phyloP scores from a whole-genome alignment of 2,113 vertebrate genomes.

The Saccopteryx leptura region DNA sequence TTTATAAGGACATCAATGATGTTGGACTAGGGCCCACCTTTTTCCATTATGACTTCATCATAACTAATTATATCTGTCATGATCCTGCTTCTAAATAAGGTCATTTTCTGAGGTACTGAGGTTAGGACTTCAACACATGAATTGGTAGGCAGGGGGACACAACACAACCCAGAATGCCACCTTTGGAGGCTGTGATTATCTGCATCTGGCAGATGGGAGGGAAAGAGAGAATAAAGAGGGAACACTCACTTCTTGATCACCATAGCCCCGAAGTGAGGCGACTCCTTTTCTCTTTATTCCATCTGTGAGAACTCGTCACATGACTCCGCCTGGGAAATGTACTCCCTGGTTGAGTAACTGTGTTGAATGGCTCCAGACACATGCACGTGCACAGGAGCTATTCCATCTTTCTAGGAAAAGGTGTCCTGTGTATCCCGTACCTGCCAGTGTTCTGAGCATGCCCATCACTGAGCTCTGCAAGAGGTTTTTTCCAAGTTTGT shows the following conservation, averaged over 20 bases:
- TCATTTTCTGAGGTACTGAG: background rate
- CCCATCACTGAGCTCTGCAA: background rate
- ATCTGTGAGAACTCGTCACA: background rate
- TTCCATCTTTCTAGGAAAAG: background rate
- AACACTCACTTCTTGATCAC: background rate
- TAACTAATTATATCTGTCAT: background rate
- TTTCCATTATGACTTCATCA: background rate
- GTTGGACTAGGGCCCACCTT: background rate
- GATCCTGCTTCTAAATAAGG: constrained; percentile 10
- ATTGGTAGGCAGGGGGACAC: background rate
- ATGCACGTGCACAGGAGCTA: background rate
- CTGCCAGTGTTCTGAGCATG: background rate
- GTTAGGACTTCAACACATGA: background rate
- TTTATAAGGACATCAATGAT: background rate
- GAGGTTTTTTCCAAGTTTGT: background rate
- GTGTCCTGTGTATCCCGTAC: background rate
- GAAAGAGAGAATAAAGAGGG: background rate
- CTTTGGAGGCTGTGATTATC: background rate
- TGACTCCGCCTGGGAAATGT: background rate
- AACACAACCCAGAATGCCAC: background rate
- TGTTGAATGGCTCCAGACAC: background rate
- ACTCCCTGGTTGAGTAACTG: background rate
- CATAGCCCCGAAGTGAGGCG: background rate
- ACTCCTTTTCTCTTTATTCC: background rate
- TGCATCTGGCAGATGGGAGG: background rate